phyloP scores from a whole-genome alignment of 2,113 vertebrate genomes.

The Turdus rufiventris region DNA sequence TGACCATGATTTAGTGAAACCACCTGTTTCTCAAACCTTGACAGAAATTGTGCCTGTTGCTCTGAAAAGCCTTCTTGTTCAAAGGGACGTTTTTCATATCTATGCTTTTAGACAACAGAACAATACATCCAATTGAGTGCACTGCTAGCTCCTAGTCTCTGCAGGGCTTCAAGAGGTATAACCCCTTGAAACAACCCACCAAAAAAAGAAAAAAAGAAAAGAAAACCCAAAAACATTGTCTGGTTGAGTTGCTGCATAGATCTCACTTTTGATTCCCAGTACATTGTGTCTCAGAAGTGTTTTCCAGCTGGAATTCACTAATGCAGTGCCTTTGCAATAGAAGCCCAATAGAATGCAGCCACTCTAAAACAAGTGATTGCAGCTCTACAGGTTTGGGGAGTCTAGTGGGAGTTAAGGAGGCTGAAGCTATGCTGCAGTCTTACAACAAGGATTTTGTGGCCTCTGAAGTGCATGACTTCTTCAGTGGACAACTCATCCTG shows the following conservation, averaged over 20 bases:
- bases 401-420: not conserved
- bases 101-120: not conserved
- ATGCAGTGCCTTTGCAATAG: not conserved
- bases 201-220: not conserved
- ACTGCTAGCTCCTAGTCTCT: not conserved
- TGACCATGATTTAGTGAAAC: not conserved
- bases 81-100: not conserved
- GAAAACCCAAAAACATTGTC: not conserved
- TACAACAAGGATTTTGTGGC: not conserved
- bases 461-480: not conserved
- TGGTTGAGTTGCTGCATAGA: not conserved
- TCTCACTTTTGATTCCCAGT: not conserved
- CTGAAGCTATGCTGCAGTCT: not conserved
- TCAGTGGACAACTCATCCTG: not conserved
- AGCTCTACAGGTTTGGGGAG: not conserved
- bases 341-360: not conserved
- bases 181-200: not conserved
- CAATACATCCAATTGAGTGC: not conserved
- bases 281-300: not conserved
- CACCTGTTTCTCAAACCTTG: not conserved
- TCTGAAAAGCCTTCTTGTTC: not conserved
- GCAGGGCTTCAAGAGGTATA: not conserved
- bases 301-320: not conserved
- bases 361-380: not conserved
- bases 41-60: not conserved